Percentiles rank a stretch among this genome's conserved stretches.
Evolutionary conservation across 2,797 vertebrate species (phyloP).

Genomic region (Brachyalestes nurse): DNA sequence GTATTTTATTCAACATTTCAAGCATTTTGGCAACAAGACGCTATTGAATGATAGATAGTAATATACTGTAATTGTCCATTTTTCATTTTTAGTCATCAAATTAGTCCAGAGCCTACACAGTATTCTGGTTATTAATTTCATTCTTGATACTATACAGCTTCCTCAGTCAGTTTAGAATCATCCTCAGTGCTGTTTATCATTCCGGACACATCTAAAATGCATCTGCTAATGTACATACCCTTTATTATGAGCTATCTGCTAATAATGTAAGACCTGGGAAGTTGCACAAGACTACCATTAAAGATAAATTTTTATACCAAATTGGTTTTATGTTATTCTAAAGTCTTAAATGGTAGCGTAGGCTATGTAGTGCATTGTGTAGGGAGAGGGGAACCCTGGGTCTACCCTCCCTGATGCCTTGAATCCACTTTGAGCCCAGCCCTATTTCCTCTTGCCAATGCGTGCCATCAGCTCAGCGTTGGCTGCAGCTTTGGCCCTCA

Average conservation of each 20-base stretch:
- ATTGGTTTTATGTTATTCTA: neutral
- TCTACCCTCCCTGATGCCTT: neutral
- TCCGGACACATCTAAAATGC: neutral
- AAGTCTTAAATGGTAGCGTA: neutral
- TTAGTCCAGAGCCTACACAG: neutral
- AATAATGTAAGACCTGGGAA: neutral
- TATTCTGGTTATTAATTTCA: neutral
- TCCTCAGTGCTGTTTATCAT: neutral
- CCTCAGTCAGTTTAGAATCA: neutral
- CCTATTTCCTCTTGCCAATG: conserved; percentile 80
- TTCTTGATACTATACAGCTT: neutral
- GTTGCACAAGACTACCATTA: neutral
- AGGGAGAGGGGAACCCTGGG: neutral
- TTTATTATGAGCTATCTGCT: neutral
- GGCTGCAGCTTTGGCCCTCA: conserved; percentile 82
- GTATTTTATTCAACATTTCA: conserved; percentile 1
- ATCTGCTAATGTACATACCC: neutral
- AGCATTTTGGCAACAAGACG: neutral
- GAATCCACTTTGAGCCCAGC: conserved; percentile 2
- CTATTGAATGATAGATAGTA: neutral
- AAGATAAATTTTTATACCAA: neutral
- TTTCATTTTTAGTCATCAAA: neutral
- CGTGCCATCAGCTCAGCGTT: conserved; percentile 85
- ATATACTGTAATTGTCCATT: neutral
- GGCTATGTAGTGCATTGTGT: neutral